Base-by-base conservation (phyloP, 2,888 invertebrate genomes). In the Synergus gifuensis region DNA sequence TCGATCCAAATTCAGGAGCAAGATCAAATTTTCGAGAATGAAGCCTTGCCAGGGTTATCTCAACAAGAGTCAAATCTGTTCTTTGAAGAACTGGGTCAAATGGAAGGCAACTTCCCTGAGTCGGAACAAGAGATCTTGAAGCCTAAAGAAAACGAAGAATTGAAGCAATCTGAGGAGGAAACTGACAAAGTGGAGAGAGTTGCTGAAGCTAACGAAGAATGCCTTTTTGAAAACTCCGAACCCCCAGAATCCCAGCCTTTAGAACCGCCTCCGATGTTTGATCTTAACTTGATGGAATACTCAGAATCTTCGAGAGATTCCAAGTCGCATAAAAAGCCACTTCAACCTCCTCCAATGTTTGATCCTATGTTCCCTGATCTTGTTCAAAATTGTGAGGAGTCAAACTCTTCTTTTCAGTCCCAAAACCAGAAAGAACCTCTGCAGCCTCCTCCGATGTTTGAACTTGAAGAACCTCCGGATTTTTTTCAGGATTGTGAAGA, bases 231-330 rank as follows among this genome's bases (percentile, higher is more conserved):
- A 36, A 36, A 36, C 42, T 44, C 64, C 54, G n/a, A 79, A n/a
- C 78, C 78, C 36, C 80, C 82, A 67, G 81, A 83, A 11, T 18
- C 76, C 14, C 83, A 84, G n/a, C 66, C 79, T 16, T 64, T 67
- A 22, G n/a, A 64, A 28, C 44, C 79, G 60, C 79, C 81, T 14
- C 64, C 79, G 46, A 82, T 81, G 63, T 62, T 79, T 14, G 36
- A 82, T 14, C 76, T 63, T 0, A 79, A 85, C 69, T 69, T 85
- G 22, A 46, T 46, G 28, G 69, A 69, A 18, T 44, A 66, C 22
- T 49, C 49, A 5, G 18, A 36, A 11, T 9, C 42, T 14, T 49
- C 46, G 12, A 40, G 40, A 2, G 69, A 49, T 28, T 49, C 69
- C 2, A 49, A 69, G 22, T 8, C 62, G 0, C 62, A 49, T 16